These are phyloP conservation scores for Asbolus verrucosus DNA, from an alignment of 1,140 invertebrate species.

Conservation along the genomic window DNA sequence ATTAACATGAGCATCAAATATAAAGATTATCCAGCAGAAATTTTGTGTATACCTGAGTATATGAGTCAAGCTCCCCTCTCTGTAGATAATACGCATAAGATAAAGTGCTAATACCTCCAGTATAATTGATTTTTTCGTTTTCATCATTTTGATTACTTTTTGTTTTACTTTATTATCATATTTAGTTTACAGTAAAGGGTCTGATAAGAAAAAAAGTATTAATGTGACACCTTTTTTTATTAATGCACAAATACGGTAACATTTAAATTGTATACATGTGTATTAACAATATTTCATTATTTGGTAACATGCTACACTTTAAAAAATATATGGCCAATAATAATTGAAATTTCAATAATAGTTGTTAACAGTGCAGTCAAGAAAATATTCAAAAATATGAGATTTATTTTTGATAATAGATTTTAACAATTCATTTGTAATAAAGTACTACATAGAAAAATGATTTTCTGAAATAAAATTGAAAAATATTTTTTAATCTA, in stretches of 20 bases:
- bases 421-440: conserved; percentile 31
- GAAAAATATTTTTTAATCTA: conserved; percentile 4
- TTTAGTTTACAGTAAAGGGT: background rate
- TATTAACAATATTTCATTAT: conserved; percentile 64
- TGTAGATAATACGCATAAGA: too few relatives aligned
- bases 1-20: too few relatives aligned
- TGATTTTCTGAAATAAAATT: conserved; percentile 19
- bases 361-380: conserved; percentile 41
- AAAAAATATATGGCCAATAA: conserved; percentile 55
- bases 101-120: too few relatives aligned
- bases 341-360: conserved; percentile 35
- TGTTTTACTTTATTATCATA: too few relatives aligned
- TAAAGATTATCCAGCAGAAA: too few relatives aligned
- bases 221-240: conserved; percentile 63
- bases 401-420: conserved; percentile 34
- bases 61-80: too few relatives aligned
- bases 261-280: conserved; percentile 66
- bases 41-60: too few relatives aligned
- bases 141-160: too few relatives aligned
- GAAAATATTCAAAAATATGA: conserved; percentile 40
- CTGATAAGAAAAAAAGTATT: conserved; percentile 2
- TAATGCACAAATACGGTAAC: conserved; percentile 66
- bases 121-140: too few relatives aligned
- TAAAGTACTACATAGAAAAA: background rate
- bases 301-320: conserved; percentile 61